Evolutionary conservation across 2,797 vertebrate genomes (phyloP).

Genomic region (Fistularia commersonii): DNA sequence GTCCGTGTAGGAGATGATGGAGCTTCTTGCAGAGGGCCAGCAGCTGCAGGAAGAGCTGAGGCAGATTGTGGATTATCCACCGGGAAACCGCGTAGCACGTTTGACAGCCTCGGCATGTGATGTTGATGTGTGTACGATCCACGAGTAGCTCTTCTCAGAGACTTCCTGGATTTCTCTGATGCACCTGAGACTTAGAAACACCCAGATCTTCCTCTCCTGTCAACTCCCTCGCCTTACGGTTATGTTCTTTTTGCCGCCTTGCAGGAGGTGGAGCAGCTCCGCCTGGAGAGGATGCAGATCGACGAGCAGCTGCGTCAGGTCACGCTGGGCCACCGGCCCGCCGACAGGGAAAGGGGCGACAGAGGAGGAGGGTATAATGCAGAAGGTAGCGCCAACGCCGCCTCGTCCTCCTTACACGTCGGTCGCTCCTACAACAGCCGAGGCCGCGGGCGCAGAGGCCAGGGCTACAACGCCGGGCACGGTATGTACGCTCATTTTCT

Average conservation of each 20-base stretch:
- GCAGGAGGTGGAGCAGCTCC: constrained; percentile 94
- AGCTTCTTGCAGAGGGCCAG: constrained; percentile 44
- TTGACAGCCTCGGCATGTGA: constrained; percentile 46
- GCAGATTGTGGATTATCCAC: constrained; percentile 43
- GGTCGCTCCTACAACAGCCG: constrained; percentile 91
- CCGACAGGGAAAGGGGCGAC: constrained; percentile 73
- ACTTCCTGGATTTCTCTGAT: background rate
- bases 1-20: constrained; percentile 44
- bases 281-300: constrained; percentile 94
- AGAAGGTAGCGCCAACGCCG: constrained; percentile 78
- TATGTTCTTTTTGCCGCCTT: background rate
- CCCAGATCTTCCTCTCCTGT: background rate
- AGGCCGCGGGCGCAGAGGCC: constrained; percentile 89
- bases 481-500: constrained; percentile 64
- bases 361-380: constrained; percentile 77
- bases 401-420: constrained; percentile 75
- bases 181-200: background rate
- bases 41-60: constrained; percentile 55
- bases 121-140: constrained; percentile 55
- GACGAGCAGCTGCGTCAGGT: constrained; percentile 96
- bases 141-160: constrained; percentile 8
- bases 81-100: constrained; percentile 47
- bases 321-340: constrained; percentile 89
- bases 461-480: constrained; percentile 90
- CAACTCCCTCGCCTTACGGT: too few relatives aligned